Evolutionary conservation across 2,888 invertebrate species (phyloP), one percentile per base, ranked within the genome.

Genomic region (Xylota segnis): DNA sequence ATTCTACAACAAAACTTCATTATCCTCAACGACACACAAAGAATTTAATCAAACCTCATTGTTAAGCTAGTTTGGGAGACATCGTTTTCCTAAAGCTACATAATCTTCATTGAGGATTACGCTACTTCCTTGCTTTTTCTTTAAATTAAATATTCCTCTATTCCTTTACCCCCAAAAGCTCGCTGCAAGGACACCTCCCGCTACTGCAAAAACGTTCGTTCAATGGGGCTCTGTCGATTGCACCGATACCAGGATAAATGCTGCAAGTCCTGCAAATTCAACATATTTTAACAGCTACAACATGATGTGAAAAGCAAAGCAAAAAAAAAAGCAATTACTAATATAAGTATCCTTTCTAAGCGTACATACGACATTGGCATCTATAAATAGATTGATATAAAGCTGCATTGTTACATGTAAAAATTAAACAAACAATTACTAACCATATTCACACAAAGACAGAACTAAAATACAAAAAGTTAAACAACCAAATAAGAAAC

Each of bases 201-300:
- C 88, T 96, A 96, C 92, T 98, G 98, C 93, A 95, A 95, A 89
- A 97, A 97, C 90, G 97, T 97, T 23, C 96, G 96, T 88, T 94
- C 95, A 70, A 96, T 98, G 96, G 97, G 97, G 90, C 94, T 98
- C 94, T 98, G 98, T 93, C 95, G 96, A 68, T 94, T 97, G 88
- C 94, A 95, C 89, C 95, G 96, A 47, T 98, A 97, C 92, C 95
- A 95, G 91, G 95, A 95, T 90, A 97, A 96, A 90, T 98, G 98
- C 93, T 98, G 98, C 94, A 94, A 95, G 89, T 96, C 97, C 71
- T 98, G 98, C 93, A 93, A 90, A 89, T 89, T 89, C 68, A 89
- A 88, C 78, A 86, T 87, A 59, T 86, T 84, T 50, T 82, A 82
- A 82, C 66, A 79, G 47, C 47, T 29, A 59, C n/a, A 54, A 10